Percentiles rank a stretch among this genome's conserved stretches.
These are phyloP conservation scores for Mythimna ferrago DNA, from an alignment of 2,888 invertebrate species.

Conservation along the genomic window DNA sequence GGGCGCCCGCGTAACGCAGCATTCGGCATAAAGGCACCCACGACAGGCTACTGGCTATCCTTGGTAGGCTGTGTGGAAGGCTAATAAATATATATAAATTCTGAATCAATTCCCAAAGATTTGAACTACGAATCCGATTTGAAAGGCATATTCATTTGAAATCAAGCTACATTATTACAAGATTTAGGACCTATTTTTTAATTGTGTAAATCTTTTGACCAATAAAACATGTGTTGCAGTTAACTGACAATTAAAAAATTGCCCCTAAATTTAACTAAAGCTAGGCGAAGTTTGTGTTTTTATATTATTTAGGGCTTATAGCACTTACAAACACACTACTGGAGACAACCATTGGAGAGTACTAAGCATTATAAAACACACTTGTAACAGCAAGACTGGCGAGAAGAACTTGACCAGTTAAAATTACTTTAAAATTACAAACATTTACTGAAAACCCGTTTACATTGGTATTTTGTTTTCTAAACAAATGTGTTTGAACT, in stretches of 20 bases:
- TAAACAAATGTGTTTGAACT: background rate
- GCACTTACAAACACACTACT: slow-evolving; percentile 14
- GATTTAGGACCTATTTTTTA: slow-evolving; percentile 24
- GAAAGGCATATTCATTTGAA: slow-evolving; percentile 32
- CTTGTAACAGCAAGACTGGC: too few species aligned
- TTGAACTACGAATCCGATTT: slow-evolving; percentile 37
- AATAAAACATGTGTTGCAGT: background rate
- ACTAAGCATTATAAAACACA: too few species aligned
- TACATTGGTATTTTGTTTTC: too few species aligned
- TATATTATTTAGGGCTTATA: slow-evolving; percentile 8
- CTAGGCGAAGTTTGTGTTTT: slow-evolving; percentile 33
- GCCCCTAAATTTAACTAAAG: slow-evolving; percentile 42
- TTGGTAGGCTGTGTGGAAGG: slow-evolving; percentile 13
- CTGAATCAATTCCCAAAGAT: slow-evolving; percentile 58
- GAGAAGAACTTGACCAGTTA: too few species aligned
- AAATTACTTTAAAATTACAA: too few species aligned
- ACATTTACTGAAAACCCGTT: too few species aligned
- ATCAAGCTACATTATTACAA: slow-evolving; percentile 48
- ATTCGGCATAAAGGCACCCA: slow-evolving; percentile 21
- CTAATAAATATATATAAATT: slow-evolving; percentile 23
- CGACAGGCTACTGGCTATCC: slow-evolving; percentile 19
- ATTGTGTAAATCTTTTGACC: slow-evolving; percentile 20
- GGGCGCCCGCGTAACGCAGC: too few species aligned
- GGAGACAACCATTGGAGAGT: background rate
- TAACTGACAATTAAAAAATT: slow-evolving; percentile 20